phyloP scores from a whole-genome alignment of 2,888 invertebrate genomes.

The Nomada fabriciana region DNA sequence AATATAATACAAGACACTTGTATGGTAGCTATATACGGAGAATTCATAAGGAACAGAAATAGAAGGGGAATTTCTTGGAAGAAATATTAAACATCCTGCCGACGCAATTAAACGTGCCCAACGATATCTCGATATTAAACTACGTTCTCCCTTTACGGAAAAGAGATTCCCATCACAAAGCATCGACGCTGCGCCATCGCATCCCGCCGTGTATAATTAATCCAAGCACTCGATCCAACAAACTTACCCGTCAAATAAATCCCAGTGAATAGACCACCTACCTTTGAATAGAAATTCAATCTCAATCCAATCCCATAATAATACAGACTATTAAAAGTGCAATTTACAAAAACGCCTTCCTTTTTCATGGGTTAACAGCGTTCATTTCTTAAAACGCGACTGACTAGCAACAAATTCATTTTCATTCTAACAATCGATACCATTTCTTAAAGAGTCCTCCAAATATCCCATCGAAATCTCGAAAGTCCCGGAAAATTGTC shows the following conservation, averaged over 20 bases:
- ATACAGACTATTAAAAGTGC: no score
- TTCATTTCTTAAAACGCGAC: no score
- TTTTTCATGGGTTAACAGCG: no score
- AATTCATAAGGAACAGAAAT: neutral
- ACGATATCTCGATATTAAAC: constrained; percentile 38
- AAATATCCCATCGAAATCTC: neutral
- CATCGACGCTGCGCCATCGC: neutral
- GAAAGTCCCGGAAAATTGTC: neutral
- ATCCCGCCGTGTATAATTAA: constrained; percentile 20
- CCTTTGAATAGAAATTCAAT: neutral
- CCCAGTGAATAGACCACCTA: neutral
- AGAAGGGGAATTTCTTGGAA: constrained; percentile 18
- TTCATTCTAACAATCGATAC: no score
- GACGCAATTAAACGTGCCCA: constrained; percentile 34
- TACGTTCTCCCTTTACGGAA: constrained; percentile 35
- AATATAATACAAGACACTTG: no score
- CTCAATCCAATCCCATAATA: no score
- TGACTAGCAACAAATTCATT: no score
- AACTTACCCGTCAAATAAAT: neutral
- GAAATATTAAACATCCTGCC: constrained; percentile 38
- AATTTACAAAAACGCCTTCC: no score
- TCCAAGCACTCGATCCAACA: neutral
- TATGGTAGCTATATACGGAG: no score
- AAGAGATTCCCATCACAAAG: constrained; percentile 27
- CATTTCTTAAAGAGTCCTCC: neutral